These are phyloP conservation scores for Thoracochromis brauschi DNA, from an alignment of 2,113 vertebrate genomes.

Conservation along the genomic window DNA sequence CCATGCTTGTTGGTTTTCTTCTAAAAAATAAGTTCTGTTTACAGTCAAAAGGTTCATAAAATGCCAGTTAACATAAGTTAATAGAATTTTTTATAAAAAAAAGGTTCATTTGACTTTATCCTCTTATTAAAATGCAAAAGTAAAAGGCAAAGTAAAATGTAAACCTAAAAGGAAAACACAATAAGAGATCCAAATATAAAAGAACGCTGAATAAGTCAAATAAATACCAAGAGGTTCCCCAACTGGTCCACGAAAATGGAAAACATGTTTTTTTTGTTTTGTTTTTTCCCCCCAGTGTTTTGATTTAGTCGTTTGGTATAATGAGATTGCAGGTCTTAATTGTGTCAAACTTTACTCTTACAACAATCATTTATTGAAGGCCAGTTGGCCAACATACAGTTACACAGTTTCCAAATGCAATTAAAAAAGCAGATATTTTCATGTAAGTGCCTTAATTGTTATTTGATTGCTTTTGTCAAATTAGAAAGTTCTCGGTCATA, in stretches of 20 bases:
- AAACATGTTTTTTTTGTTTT: neutral
- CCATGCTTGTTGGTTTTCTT: slow-evolving; percentile 53
- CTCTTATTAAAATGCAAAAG: slow-evolving; percentile 25
- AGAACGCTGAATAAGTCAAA: slow-evolving; percentile 8
- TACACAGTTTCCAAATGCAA: neutral
- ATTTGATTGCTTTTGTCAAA: neutral
- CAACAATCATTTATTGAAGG: neutral
- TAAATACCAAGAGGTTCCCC: neutral
- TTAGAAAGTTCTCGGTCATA: neutral
- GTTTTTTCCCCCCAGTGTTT: rapidly evolving
- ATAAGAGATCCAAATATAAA: neutral
- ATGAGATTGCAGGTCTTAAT: neutral
- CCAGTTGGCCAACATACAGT: neutral
- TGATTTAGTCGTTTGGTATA: neutral
- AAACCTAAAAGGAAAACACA: neutral
- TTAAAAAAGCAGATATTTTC: neutral
- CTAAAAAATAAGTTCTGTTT: slow-evolving; percentile 65
- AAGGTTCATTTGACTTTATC: neutral
- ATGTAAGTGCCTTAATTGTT: neutral
- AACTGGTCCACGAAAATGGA: neutral
- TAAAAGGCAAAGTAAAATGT: neutral
- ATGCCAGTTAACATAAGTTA: slow-evolving; percentile 46
- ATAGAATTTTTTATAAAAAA: slow-evolving; percentile 59
- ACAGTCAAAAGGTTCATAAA: slow-evolving; percentile 51
- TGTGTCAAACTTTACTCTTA: neutral